Percentiles rank a stretch among this genome's conserved stretches.
phyloP scores from a whole-genome alignment of 2,113 vertebrate species.

The Dryoscopus gambensis region DNA sequence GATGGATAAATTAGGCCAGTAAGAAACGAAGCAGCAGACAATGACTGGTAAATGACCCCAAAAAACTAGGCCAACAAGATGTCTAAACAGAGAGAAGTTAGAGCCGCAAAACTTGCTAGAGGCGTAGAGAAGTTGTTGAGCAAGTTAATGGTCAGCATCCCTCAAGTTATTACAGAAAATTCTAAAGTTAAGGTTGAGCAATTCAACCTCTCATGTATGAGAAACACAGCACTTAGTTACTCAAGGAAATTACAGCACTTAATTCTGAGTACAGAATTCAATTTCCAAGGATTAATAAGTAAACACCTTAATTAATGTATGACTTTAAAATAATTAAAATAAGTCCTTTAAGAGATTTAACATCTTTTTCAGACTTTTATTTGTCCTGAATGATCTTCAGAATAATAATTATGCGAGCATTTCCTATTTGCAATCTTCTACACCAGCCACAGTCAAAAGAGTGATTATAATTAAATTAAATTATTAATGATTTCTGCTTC shows the following conservation, averaged over 20 bases:
- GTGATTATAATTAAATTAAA: conserved; percentile 45
- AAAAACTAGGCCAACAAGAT: conserved; percentile 21
- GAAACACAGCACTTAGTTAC: conserved; percentile 11
- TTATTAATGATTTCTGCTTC: conserved; percentile 54
- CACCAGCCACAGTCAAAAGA: background rate
- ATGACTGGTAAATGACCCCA: conserved; percentile 40
- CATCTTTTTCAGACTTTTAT: conserved; percentile 30
- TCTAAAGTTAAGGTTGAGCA: conserved; percentile 30
- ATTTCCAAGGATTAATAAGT: conserved; percentile 47
- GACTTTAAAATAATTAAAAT: conserved; percentile 51
- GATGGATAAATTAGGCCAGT: conserved; percentile 38
- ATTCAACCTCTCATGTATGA: conserved; percentile 10
- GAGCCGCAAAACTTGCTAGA: background rate
- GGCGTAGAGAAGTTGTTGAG: background rate
- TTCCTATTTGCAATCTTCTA: conserved; percentile 11
- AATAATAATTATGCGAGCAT: background rate
- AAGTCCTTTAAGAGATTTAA: conserved; percentile 43
- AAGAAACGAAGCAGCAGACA: conserved; percentile 27
- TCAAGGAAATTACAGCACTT: conserved; percentile 49
- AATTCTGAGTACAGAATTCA: conserved; percentile 41
- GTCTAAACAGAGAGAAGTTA: background rate
- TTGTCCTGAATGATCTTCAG: conserved; percentile 39
- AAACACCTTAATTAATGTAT: conserved; percentile 59
- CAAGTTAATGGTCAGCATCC: conserved; percentile 10
- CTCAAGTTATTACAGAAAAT: conserved; percentile 11